Base-by-base conservation (phyloP, 2,888 invertebrate species). In the Antheraea assamensis region DNA sequence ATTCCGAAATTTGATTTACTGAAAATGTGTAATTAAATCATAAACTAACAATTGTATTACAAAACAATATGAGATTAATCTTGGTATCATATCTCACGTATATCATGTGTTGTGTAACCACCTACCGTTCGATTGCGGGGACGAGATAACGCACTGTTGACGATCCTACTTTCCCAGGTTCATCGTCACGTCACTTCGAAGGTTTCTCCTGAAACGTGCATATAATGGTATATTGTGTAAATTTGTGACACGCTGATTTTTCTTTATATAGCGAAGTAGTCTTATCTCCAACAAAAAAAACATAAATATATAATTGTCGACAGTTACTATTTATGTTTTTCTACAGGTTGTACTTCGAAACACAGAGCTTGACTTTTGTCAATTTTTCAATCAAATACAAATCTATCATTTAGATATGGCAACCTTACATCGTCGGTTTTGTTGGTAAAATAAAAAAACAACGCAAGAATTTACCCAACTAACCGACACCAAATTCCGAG, bases 91-190 rank as follows among this genome's bases (percentile, higher is more conserved):
- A 49, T 72, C 49, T 66, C 72, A 64, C 72, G 66, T 72, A n/a
- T 30, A 35, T 42, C 19, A 24, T 72, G 3, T 15, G 24, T 66
- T 72, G 64, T 52, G 71, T 58, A 55, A 71, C 55, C 58, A 1
- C 55, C 71, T 71, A 71, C 71, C 71, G 71, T 71, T 71, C 17
- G 71, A 58, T 61, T 10, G 30, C 24, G 58, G 61, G 35, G 58
- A 55, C 71, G 21, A 58, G 71, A 71, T 71, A 71, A 71, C 31
- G 31, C 66, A 31, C 31, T 31, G 66, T 66, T 17, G 30, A 66
- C 66, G 68, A 31, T 35, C n/a, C 68, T 0, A 35, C 68, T 68
- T 68, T 68, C 68, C 68, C 68, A 68, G 68, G 68, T 35, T 68
- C 68, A 68, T 68, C 68, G 68, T 68, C 68, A 35, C 68, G 68